Percentiles rank a stretch among this genome's conserved stretches.
Evolutionary conservation across 2,113 vertebrate species (phyloP).

Genomic region (Eclectus roratus): DNA sequence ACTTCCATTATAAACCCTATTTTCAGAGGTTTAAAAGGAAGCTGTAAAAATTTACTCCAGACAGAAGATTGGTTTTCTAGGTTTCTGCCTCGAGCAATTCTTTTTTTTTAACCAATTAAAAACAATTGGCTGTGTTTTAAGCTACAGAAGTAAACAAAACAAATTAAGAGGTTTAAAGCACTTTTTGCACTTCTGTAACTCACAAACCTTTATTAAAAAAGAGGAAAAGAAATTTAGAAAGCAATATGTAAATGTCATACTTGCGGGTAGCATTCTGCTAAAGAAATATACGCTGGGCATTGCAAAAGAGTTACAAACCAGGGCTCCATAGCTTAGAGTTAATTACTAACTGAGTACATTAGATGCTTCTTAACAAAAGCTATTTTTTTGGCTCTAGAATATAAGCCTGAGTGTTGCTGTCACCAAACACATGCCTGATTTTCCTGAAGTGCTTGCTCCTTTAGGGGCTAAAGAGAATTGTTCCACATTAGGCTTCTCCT

Average conservation of each 20-base stretch:
- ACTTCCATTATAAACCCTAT: constrained; percentile 77
- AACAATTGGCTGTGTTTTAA: constrained; percentile 71
- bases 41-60: constrained; percentile 81
- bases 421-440: not conserved
- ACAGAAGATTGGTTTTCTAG: constrained; percentile 77
- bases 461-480: fast-evolving
- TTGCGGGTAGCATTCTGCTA: not conserved
- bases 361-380: not conserved
- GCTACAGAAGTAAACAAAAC: constrained; percentile 69
- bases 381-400: not conserved
- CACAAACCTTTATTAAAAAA: constrained; percentile 26
- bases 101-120: constrained; percentile 66
- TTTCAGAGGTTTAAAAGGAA: constrained; percentile 78
- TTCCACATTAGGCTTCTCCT: not conserved
- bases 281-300: not conserved
- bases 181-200: constrained; percentile 53
- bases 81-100: constrained; percentile 71
- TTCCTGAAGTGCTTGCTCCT: not conserved
- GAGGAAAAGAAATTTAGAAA: not conserved
- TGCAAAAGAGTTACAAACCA: not conserved
- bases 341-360: not conserved
- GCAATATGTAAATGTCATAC: not conserved
- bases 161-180: constrained; percentile 52
- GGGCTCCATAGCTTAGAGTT: not conserved
- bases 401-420: not conserved